A percentile compares a stretch with the other conserved stretches of the same genome.
These are phyloP conservation scores for Thermophis baileyi DNA, from an alignment of 2,113 vertebrate species.

Conservation along the genomic window DNA sequence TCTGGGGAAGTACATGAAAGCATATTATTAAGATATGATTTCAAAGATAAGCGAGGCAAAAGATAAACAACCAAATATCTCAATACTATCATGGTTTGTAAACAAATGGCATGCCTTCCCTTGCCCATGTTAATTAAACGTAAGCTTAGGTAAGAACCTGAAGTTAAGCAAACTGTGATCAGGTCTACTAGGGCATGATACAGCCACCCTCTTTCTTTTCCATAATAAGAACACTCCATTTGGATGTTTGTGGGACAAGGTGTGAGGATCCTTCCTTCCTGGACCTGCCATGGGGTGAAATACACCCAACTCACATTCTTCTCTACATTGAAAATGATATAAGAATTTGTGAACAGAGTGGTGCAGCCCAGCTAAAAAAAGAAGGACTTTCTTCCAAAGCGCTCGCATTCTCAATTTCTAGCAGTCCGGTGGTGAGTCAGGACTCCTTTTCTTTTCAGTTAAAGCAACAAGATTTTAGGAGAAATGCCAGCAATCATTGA, in stretches of 20 bases:
- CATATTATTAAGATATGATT: neutral
- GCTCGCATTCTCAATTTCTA: neutral
- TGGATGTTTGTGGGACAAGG: neutral
- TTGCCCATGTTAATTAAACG: neutral
- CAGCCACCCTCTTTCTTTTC: neutral
- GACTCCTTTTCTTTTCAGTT: neutral
- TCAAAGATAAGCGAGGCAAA: neutral
- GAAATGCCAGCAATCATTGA: neutral
- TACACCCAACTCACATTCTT: neutral
- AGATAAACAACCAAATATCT: neutral
- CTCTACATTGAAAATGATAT: neutral
- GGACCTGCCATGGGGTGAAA: neutral
- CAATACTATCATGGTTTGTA: neutral
- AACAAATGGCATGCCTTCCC: neutral
- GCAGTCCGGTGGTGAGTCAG: neutral
- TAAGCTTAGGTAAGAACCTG: neutral
- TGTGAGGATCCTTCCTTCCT: constrained; percentile 10
- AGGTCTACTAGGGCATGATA: neutral
- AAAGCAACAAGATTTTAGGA: neutral
- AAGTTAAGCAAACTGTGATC: neutral
- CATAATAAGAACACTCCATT: neutral
- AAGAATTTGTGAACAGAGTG: neutral
- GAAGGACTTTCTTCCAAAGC: neutral
- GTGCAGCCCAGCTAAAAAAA: neutral
- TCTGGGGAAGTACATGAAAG: neutral